Conservation (phyloP, 2,113 vertebrate species). For the Rousettus leschenaultii region DNA sequence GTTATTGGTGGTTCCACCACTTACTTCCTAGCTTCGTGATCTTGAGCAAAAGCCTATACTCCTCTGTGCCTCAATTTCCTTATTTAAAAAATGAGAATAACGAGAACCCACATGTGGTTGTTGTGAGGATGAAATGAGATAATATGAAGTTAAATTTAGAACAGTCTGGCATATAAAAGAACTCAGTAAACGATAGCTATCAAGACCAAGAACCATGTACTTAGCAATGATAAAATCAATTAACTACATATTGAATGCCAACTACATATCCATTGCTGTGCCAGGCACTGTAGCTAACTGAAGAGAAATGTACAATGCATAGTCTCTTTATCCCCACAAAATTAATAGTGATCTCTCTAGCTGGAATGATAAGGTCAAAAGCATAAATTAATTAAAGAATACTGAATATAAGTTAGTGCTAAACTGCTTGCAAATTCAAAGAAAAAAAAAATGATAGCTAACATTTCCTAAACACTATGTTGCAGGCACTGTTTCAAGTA, state of each 20-base stretch:
- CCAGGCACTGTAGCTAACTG: slow-evolving; percentile 5
- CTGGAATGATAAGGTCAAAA: slow-evolving; percentile 45
- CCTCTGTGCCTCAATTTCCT: slow-evolving; percentile 2
- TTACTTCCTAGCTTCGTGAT: neutral
- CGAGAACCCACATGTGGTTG: neutral
- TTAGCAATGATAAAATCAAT: slow-evolving; percentile 66
- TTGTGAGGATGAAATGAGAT: slow-evolving; percentile 39
- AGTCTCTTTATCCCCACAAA: neutral
- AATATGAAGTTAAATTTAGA: slow-evolving; percentile 45
- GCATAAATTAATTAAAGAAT: neutral
- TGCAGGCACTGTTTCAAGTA: neutral
- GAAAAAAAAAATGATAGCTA: neutral
- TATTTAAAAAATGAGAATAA: slow-evolving; percentile 16
- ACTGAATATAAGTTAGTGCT: slow-evolving; percentile 22
- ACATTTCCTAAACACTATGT: slow-evolving; percentile 19
- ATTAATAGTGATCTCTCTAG: neutral
- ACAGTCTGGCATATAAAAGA: slow-evolving; percentile 32
- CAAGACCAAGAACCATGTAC: slow-evolving; percentile 51
- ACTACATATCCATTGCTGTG: neutral
- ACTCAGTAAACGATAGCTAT: slow-evolving; percentile 51
- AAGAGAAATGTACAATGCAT: neutral
- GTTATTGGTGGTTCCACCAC: neutral
- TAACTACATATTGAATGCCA: slow-evolving; percentile 53
- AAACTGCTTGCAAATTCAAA: neutral
- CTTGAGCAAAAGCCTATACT: neutral